Percentiles rank a stretch among this genome's conserved stretches.
phyloP scores from a whole-genome alignment of 2,888 invertebrate species.

The Plagiodera versicolora region DNA sequence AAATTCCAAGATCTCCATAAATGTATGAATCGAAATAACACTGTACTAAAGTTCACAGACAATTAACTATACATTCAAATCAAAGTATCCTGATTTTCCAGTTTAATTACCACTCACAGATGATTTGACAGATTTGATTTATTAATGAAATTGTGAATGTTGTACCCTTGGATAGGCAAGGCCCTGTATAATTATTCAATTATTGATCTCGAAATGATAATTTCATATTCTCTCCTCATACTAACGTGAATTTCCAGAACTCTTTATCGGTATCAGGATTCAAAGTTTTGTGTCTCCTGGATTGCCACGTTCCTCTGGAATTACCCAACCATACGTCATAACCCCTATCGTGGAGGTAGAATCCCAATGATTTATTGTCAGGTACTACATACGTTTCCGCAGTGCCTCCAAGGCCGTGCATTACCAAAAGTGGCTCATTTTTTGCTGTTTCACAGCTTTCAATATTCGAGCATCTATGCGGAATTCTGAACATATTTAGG shows the following conservation, averaged over 20 bases:
- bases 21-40: too few relatives aligned
- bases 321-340: constrained; percentile 85
- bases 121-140: too few relatives aligned
- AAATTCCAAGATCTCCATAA: too few relatives aligned
- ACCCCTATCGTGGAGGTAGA: constrained; percentile 66
- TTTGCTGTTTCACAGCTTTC: constrained; percentile 53
- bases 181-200: too few relatives aligned
- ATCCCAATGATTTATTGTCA: constrained; percentile 64
- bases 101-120: too few relatives aligned
- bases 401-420: constrained; percentile 66
- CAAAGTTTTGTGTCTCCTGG: constrained; percentile 59
- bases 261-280: constrained; percentile 47
- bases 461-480: constrained; percentile 52
- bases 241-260: constrained; percentile 38
- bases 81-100: too few relatives aligned
- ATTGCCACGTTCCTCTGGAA: constrained; percentile 73
- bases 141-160: too few relatives aligned
- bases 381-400: constrained; percentile 76
- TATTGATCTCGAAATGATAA: too few relatives aligned
- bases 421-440: constrained; percentile 39
- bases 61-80: too few relatives aligned
- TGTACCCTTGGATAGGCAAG: too few relatives aligned
- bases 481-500: constrained; percentile 72
- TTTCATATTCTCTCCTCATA: too few relatives aligned
- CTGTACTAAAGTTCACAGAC: too few relatives aligned